These are phyloP conservation scores for Hirtodrosophila histrioides DNA, from an alignment of 2,888 invertebrate genomes.

Conservation along the genomic window DNA sequence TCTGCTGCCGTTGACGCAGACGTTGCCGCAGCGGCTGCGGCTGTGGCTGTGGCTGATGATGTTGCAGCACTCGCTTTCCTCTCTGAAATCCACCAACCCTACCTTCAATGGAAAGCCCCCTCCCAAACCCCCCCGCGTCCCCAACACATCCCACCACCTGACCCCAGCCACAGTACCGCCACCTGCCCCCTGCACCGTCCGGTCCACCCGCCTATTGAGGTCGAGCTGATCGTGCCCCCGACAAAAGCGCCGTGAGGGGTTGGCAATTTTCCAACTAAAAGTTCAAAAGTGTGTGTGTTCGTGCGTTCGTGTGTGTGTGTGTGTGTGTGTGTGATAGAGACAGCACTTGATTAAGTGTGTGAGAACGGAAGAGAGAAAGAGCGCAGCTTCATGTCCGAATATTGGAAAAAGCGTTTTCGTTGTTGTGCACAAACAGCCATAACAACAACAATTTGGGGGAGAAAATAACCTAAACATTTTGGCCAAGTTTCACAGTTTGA, in stretches of 20 bases:
- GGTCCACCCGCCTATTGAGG: slow-evolving; percentile 50
- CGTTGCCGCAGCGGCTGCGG: slow-evolving; percentile 5
- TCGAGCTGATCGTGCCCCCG: slow-evolving; percentile 68
- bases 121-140: neutral
- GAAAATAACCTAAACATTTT: slow-evolving; percentile 50
- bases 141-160: neutral
- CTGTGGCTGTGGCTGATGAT: slow-evolving; percentile 10
- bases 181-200: slow-evolving; percentile 7
- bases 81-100: neutral
- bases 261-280: slow-evolving; percentile 73
- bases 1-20: slow-evolving; percentile 23
- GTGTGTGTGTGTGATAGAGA: slow-evolving; percentile 14
- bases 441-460: slow-evolving; percentile 20
- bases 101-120: slow-evolving; percentile 9
- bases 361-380: neutral
- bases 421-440: slow-evolving; percentile 18
- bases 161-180: neutral
- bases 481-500: slow-evolving; percentile 47
- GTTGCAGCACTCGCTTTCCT: slow-evolving; percentile 3
- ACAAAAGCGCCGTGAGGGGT: slow-evolving; percentile 71
- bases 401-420: slow-evolving; percentile 30
- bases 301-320: neutral
- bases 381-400: slow-evolving; percentile 64
- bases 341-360: neutral
- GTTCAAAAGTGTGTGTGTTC: slow-evolving; percentile 50